These are phyloP conservation scores for Hemiscyllium ocellatum DNA, from an alignment of 2,113 vertebrate species.

Conservation along the genomic window DNA sequence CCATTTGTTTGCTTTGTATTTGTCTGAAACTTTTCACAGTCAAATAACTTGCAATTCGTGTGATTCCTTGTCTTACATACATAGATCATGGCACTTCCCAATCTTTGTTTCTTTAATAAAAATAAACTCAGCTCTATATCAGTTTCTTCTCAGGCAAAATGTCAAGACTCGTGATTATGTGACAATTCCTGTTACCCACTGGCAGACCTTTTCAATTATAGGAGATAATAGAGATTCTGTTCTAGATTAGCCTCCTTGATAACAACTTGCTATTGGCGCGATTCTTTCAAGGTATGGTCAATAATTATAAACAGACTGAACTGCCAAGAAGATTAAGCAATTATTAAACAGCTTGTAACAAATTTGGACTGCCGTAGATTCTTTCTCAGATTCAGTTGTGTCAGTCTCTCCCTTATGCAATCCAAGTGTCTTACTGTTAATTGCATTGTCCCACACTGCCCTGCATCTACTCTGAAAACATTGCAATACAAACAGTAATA, in stretches of 20 bases:
- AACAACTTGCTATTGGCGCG: not conserved
- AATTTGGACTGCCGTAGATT: not conserved
- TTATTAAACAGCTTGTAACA: not conserved
- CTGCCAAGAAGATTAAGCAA: not conserved
- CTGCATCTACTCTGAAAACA: not conserved
- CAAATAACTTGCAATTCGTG: not conserved
- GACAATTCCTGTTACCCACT: not conserved
- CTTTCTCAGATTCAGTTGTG: not conserved
- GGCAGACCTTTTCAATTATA: not conserved
- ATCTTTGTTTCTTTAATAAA: not conserved
- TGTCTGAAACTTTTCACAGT: not conserved
- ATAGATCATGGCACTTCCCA: not conserved
- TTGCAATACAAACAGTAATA: not conserved
- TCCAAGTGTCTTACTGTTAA: not conserved
- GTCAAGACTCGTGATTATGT: not conserved
- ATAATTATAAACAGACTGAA: slow-evolving; percentile 3
- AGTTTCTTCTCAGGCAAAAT: not conserved
- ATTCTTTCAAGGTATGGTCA: not conserved
- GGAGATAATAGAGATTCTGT: not conserved
- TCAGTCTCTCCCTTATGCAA: not conserved
- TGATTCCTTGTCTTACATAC: not conserved
- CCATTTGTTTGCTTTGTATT: not conserved
- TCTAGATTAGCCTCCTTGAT: not conserved
- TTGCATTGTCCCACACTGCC: not conserved
- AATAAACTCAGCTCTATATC: not conserved